Evolutionary conservation across 2,797 vertebrate genomes (phyloP).

Genomic region (Coregonus ussuriensis): DNA sequence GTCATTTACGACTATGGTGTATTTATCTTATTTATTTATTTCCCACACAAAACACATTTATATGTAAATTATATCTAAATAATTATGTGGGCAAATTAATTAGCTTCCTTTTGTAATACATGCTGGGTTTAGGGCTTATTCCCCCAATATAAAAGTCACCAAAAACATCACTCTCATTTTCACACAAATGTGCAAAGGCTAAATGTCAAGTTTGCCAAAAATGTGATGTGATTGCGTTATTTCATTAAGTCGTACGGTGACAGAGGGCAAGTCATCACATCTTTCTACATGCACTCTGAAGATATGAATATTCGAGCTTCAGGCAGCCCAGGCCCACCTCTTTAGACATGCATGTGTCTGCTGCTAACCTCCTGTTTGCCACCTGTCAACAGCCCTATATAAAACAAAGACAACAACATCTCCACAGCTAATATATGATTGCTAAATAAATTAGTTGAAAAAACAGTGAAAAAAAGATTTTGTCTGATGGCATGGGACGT

Average conservation of each 20-base stretch:
- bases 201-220: constrained; percentile 72
- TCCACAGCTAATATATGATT: constrained; percentile 14
- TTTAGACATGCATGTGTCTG: constrained; percentile 67
- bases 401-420: constrained; percentile 28
- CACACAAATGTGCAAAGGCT: constrained; percentile 57
- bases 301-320: constrained; percentile 81
- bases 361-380: constrained; percentile 77
- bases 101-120: constrained; percentile 57
- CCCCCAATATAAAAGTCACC: constrained; percentile 55
- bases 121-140: constrained; percentile 54
- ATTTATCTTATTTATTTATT: constrained; percentile 75
- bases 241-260: constrained; percentile 63
- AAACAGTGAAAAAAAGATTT: neutral
- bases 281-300: constrained; percentile 72
- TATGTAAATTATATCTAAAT: constrained; percentile 90
- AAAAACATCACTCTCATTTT: constrained; percentile 44
- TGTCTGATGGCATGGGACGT: neutral
- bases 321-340: constrained; percentile 52
- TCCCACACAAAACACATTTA: constrained; percentile 84
- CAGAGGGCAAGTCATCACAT: constrained; percentile 45
- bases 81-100: constrained; percentile 83
- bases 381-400: constrained; percentile 83
- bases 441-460: constrained; percentile 13
- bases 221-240: constrained; percentile 64
- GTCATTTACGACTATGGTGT: constrained; percentile 79